Conservation (phyloP, 2,797 vertebrate genomes). For the Uromys caudimaculatus region DNA sequence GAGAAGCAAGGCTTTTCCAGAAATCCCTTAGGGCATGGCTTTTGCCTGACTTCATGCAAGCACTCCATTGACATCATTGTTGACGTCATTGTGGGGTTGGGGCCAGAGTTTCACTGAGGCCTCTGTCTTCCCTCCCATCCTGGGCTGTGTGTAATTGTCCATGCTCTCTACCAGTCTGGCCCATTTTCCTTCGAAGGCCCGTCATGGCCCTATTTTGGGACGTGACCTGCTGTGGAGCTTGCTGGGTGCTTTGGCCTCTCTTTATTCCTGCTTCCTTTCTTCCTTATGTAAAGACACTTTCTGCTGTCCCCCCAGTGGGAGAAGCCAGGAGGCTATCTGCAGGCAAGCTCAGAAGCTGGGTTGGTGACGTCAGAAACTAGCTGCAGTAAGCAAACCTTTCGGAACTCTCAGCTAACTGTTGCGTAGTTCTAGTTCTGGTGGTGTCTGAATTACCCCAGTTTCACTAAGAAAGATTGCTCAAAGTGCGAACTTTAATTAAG, state of each 20-base stretch:
- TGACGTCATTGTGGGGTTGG: neutral
- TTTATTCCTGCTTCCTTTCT: neutral
- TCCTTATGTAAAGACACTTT: rapidly evolving
- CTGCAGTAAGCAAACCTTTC: neutral
- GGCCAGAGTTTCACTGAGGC: neutral
- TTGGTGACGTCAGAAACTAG: rapidly evolving
- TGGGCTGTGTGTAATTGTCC: neutral
- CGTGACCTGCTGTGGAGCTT: neutral
- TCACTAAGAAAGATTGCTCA: neutral
- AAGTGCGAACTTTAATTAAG: neutral
- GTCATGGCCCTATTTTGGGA: neutral
- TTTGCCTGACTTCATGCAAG: neutral
- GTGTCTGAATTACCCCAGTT: neutral
- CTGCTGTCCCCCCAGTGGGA: neutral
- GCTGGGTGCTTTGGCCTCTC: neutral
- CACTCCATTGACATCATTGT: neutral
- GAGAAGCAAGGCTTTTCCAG: neutral
- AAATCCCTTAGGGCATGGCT: neutral
- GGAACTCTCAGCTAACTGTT: rapidly evolving
- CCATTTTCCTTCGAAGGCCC: neutral
- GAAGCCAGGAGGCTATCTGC: rapidly evolving
- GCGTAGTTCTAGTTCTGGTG: rapidly evolving
- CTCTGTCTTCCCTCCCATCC: neutral
- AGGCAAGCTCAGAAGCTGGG: rapidly evolving
- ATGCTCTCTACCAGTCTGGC: neutral